Evolutionary conservation across 2,797 vertebrate genomes (phyloP), one percentile per base, ranked within the genome.

Genomic region (Xenops minutus): DNA sequence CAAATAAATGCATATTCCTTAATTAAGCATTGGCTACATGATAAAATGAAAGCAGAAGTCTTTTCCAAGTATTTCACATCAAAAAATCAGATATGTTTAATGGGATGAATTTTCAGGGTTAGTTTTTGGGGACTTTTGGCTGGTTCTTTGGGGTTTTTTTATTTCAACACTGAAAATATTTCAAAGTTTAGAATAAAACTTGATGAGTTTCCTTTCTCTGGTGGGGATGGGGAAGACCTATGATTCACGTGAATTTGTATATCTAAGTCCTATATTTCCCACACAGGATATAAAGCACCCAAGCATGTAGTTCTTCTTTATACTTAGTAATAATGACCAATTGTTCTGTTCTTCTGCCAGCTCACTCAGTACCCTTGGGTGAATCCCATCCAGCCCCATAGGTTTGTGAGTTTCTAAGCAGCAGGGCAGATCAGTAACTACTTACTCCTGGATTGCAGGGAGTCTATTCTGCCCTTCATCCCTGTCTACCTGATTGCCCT

Each of bases 171-270:
- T 64, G 86, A 88, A 89, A 88, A 46, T 81, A 59, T 29, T 81
- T 69, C 26, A 39, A 92, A 46, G 23, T 82, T 94, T 58, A 95
- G 63, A 95, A 95, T 93, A 93, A 88, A 95, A 49, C 14, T 86
- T 90, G 34, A 43, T 34, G 84, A 71, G 19, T 92, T 79, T 86
- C 9, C 37, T 87, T 86, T 85, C 56, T 95, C 16, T 58, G 56
- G 15, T 52, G 32, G 49, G 74, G 15, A 14, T 59, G 78, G 44
- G 23, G 9, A 36, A 49, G 14, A 71, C 37, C 29, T 73, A 3
- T 52, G 34, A 44, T 67, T 92, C n/a, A 67, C 16, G 21, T 27
- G 14, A 89, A 71, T 67, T 61, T 29, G 3, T 49, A 39, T 34
- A 30, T 54, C 34, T 23, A 78, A 64, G 29, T 46, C 19, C 64